Evolutionary conservation across 2,113 vertebrate species (phyloP).

Genomic region (Plecturocebus donacophilus): DNA sequence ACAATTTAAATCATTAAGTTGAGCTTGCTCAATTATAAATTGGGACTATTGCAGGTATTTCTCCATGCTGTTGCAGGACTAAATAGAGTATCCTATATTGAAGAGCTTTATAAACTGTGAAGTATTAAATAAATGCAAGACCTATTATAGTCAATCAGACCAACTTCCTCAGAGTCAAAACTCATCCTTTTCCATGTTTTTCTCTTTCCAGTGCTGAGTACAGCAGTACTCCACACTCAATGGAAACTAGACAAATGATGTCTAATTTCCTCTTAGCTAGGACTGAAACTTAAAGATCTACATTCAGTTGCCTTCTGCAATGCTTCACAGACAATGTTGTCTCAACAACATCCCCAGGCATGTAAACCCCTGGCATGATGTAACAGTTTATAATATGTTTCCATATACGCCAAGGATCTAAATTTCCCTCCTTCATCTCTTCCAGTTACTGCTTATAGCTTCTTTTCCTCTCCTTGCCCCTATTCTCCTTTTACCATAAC

Average conservation of each 20-base stretch:
- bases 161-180: not conserved
- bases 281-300: not conserved
- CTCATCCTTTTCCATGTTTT: not conserved
- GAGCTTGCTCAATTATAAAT: not conserved
- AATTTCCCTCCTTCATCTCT: not conserved
- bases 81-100: not conserved
- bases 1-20: not conserved
- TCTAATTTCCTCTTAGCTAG: not conserved
- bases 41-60: not conserved
- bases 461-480: not conserved
- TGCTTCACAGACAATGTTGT: not conserved
- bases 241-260: not conserved
- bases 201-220: not conserved
- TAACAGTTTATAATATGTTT: not conserved
- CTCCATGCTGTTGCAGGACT: constrained; percentile 3
- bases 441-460: not conserved
- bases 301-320: not conserved
- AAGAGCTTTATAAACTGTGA: constrained; percentile 37
- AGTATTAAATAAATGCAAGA: constrained; percentile 12
- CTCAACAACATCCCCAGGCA: not conserved
- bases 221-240: not conserved
- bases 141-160: not conserved
- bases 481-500: constrained; percentile 2
- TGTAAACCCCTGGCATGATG: not conserved
- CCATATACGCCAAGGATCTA: not conserved